A percentile compares a stretch with the other conserved stretches of the same genome.
phyloP scores from a whole-genome alignment of 2,113 vertebrate genomes.

The Varanus komodoensis region DNA sequence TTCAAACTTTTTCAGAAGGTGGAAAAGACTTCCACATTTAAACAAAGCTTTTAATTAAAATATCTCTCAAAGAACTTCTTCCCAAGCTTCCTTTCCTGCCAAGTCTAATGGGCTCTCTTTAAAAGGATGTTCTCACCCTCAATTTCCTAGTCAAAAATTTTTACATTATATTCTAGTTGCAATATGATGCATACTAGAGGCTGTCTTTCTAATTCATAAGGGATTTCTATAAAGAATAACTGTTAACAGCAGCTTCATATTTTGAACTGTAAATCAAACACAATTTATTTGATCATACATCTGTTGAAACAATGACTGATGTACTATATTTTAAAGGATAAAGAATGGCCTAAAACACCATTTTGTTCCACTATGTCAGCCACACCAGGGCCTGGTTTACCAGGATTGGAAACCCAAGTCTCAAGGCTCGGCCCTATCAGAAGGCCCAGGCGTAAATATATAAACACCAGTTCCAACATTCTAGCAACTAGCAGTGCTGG shows the following conservation, averaged over 20 bases:
- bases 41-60: slow-evolving; percentile 72
- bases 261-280: background rate
- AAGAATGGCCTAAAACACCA: background rate
- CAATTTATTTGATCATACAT: too few relatives aligned
- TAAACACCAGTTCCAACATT: background rate
- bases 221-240: background rate
- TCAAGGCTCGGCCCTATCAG: background rate
- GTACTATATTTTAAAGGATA: background rate
- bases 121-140: slow-evolving; percentile 71
- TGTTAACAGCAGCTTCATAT: background rate
- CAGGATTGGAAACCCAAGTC: background rate
- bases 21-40: slow-evolving; percentile 23
- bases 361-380: background rate
- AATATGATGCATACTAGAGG: slow-evolving; percentile 49
- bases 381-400: background rate
- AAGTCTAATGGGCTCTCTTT: slow-evolving; percentile 61
- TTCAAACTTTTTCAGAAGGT: slow-evolving; percentile 53
- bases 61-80: slow-evolving; percentile 61
- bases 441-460: too few relatives aligned
- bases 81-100: slow-evolving; percentile 65
- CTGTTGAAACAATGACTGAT: background rate
- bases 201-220: slow-evolving; percentile 17
- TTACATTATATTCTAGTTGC: slow-evolving; percentile 63
- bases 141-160: slow-evolving; percentile 75
- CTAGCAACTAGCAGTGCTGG: background rate